Conservation (phyloP, 1,140 invertebrate species). For the Zaprionus africanus region DNA sequence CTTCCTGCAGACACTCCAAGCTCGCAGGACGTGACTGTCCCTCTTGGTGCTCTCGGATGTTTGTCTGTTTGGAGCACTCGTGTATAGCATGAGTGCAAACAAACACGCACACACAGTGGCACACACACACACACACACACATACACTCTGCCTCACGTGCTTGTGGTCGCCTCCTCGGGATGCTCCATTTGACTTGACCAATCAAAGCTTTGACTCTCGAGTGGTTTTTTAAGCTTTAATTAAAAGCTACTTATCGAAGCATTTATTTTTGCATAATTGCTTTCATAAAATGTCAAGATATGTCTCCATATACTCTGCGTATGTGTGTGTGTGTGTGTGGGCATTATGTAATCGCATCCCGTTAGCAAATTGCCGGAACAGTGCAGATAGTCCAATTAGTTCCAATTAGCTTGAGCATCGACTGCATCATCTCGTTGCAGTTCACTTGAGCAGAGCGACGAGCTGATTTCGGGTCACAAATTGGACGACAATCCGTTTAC, state of each 20-base stretch:
- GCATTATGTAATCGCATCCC: not conserved
- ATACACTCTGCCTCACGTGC: not conserved
- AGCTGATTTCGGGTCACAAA: conserved; percentile 16
- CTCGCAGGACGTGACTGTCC: conserved; percentile 34
- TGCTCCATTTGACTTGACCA: conserved; percentile 71
- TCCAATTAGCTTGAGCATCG: conserved; percentile 1
- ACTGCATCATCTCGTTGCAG: conserved; percentile 11
- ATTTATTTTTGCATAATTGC: conserved; percentile 69
- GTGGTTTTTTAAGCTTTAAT: conserved; percentile 60
- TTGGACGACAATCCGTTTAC: conserved; percentile 21
- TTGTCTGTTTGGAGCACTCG: conserved; percentile 41
- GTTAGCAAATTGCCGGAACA: not conserved
- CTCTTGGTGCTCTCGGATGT: conserved; percentile 26
- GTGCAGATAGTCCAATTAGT: conserved; percentile 27
- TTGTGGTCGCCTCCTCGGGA: conserved; percentile 7
- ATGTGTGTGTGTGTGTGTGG: not conserved
- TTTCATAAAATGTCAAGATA: conserved; percentile 30
- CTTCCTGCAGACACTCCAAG: not conserved
- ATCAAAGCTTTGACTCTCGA: conserved; percentile 68
- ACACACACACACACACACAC: conserved; percentile 7
- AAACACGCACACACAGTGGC: conserved; percentile 25
- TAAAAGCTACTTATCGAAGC: conserved; percentile 60
- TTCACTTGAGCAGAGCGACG: conserved; percentile 20
- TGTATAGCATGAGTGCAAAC: conserved; percentile 47
- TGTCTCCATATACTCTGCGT: conserved; percentile 13